Evolutionary conservation across 2,888 invertebrate species (phyloP), one percentile per base, ranked within the genome.

Genomic region (Hipparchia sbordonii): DNA sequence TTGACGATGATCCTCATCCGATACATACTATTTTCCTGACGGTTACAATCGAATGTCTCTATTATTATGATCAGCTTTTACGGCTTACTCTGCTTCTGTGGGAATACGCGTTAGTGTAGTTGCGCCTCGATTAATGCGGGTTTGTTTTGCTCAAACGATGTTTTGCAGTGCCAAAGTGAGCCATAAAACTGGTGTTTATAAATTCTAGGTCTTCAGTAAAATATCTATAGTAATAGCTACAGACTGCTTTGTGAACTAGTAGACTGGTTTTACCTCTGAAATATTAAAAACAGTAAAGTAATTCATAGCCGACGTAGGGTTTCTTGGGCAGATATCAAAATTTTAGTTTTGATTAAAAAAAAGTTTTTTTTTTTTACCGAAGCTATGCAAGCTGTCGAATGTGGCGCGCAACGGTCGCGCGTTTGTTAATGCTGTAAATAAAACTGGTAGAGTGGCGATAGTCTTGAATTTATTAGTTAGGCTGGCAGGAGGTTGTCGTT

Each of bases 91-190:
- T 91, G 92, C 88, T 88, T 89, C 91, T 90, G 88, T 83, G 82
- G 84, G 81, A 84, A 82, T 80, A 83, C 84, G 80, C 80, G 80
- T 79, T 76, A 72, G 80, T 39, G 39, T 78, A 81, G 81, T 83
- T 80, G 83, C 79, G 82, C 82, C 82, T 82, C 84, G 82, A 82
- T 84, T 82, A 84, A 84, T 81, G 84, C 83, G 79, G 82, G 84
- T 87, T 87, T 85, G 85, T 89, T 87, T 89, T 91, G 91, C 90
- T 92, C 91, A 92, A 90, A 86, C 84, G 83, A 87, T 85, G 83
- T 87, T 85, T 87, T 85, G 87, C 92, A 89, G 92, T 92, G 91
- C 92, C 93, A 92, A 92, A 92, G 92, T 92, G 89, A 90, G 92
- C 92, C 92, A 88, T 92, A 90, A 91, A 92, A 87, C 89, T 88